These are phyloP conservation scores for Leucophenga varia DNA, from an alignment of 1,140 invertebrate genomes.

Conservation along the genomic window DNA sequence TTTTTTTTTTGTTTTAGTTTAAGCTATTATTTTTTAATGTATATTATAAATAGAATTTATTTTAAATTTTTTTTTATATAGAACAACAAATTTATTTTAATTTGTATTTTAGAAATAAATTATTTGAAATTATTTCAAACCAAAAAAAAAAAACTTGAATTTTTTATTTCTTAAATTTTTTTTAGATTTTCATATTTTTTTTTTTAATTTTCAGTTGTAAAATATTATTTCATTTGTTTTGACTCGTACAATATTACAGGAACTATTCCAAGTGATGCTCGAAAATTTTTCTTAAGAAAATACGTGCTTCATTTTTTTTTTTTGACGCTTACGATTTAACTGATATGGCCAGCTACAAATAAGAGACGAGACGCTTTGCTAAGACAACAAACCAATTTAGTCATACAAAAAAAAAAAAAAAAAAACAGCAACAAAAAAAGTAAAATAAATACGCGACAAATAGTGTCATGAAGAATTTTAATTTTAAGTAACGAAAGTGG, in stretches of 20 bases:
- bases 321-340: too few species aligned
- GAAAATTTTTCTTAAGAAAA: slow-evolving; percentile 32
- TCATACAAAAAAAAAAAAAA: too few species aligned
- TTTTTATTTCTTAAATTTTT: slow-evolving; percentile 11
- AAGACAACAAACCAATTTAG: too few species aligned
- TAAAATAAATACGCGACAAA: too few species aligned
- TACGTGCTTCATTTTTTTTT: slow-evolving; percentile 40
- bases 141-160: slow-evolving; percentile 18
- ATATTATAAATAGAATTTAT: slow-evolving; percentile 5
- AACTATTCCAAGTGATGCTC: neutral
- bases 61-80: slow-evolving; percentile 9
- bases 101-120: slow-evolving; percentile 27
- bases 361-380: too few species aligned
- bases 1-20: too few species aligned
- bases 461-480: too few species aligned
- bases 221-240: slow-evolving; percentile 3
- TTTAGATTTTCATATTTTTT: slow-evolving; percentile 1
- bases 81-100: slow-evolving; percentile 19
- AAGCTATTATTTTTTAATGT: neutral
- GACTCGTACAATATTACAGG: neutral
- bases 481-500: too few species aligned
- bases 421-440: too few species aligned
- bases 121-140: slow-evolving; percentile 37
- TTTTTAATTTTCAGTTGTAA: slow-evolving; percentile 10
- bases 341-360: too few species aligned